Base-by-base conservation (phyloP, 2,888 invertebrate genomes). In the Xestia rhomboidea region DNA sequence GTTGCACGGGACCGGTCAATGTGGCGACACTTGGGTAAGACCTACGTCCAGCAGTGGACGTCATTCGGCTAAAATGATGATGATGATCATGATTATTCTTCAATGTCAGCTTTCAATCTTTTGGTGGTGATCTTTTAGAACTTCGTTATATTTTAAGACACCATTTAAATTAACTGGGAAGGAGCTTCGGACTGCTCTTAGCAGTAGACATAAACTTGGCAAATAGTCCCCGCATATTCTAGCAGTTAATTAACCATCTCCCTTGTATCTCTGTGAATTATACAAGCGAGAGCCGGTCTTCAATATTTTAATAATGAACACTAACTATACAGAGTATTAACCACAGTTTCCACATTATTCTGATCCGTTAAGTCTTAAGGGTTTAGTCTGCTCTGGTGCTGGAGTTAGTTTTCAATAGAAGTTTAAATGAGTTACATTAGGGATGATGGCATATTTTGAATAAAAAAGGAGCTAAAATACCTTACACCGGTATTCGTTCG, bases 181-280 rank as follows among this genome's bases (percentile, higher is more conserved):
- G 44, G 18, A 66, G 30, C 38, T 38, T 67, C 34, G 44, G 66
- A 34, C 63, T 62, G 73, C 68, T 71, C 44, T 54, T 54, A 70
- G 79, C 57, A 73, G 51, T 54, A 71, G 63, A 79, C 57, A 76
- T 71, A 73, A 75, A 83, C 79, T 79, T 79, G 73, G 76, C 73
- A 74, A 83, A 76, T 73, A 79, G 71, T 83, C 66, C 54, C 63
- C 71, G 83, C 83, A 84, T 86, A 84, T 77, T 84, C 83, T 64
- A 83, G 68, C 57, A 74, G 69, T 83, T 83, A 83, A 84, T 84
- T 83, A 86, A 69, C 73, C 34, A 72, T 69, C 86, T 86, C 34
- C 30, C 64, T 77, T 57, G 62, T 73, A 86, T 71, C 69, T 64
- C 63, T 44, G n/a, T 74, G 69, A 86, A 78, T 86, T 75, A 84